phyloP scores from a whole-genome alignment of 2,797 vertebrate species.

The Antennarius maculatus region DNA sequence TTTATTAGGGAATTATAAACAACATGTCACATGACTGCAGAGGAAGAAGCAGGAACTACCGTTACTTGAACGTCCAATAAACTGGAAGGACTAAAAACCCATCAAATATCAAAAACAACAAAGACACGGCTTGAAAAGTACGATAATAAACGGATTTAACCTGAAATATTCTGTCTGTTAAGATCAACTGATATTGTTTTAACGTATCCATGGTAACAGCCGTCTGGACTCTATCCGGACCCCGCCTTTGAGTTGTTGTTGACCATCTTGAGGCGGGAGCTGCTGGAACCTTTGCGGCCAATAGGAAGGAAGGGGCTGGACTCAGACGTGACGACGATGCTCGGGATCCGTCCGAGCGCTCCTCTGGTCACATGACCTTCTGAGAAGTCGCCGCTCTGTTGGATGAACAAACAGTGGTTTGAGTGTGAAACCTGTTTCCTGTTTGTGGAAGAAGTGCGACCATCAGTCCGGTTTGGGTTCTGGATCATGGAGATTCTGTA shows the following conservation, averaged over 20 bases:
- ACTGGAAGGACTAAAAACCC: too few relatives aligned
- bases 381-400: conserved; percentile 69
- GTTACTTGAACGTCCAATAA: too few relatives aligned
- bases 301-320: conserved; percentile 75
- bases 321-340: conserved; percentile 83
- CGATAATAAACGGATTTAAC: too few relatives aligned
- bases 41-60: background rate
- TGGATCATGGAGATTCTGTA: too few relatives aligned
- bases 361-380: conserved; percentile 68
- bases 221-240: conserved; percentile 33
- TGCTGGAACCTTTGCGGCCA: conserved; percentile 67
- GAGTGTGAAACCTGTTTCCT: too few relatives aligned
- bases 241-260: conserved; percentile 46
- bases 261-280: conserved; percentile 50
- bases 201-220: too few relatives aligned
- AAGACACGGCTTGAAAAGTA: too few relatives aligned
- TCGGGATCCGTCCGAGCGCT: conserved; percentile 80
- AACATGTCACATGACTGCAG: background rate
- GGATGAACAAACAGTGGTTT: background rate
- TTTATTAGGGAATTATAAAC: background rate
- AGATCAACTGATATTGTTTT: too few relatives aligned
- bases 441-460: too few relatives aligned
- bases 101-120: too few relatives aligned
- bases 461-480: too few relatives aligned
- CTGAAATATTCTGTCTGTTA: too few relatives aligned